phyloP scores from a whole-genome alignment of 2,888 invertebrate species.

The Orchestes rusci region DNA sequence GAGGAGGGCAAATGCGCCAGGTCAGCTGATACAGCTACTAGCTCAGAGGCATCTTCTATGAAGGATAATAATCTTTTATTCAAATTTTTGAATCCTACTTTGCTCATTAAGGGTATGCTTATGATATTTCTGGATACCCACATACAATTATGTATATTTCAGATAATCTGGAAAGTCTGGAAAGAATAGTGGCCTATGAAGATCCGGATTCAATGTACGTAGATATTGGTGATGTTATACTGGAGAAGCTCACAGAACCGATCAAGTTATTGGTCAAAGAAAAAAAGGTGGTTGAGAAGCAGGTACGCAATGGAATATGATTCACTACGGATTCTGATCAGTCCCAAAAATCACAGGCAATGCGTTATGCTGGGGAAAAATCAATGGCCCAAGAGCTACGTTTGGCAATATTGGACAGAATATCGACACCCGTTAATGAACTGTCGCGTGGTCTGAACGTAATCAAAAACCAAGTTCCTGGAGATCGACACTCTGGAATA shows the following conservation, averaged over 20 bases:
- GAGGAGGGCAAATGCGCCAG: conserved; percentile 32
- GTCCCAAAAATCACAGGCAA: conserved; percentile 22
- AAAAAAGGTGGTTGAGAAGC: conserved; percentile 36
- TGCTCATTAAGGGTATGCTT: conserved; percentile 39
- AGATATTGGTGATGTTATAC: conserved; percentile 31
- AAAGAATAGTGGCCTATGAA: conserved; percentile 29
- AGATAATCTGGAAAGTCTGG: conserved; percentile 40
- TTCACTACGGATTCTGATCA: neutral
- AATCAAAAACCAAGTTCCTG: conserved; percentile 36
- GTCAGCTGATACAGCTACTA: conserved; percentile 17
- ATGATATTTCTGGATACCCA: neutral
- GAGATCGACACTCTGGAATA: conserved; percentile 31
- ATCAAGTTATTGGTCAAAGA: conserved; percentile 36
- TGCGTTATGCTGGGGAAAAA: conserved; percentile 37
- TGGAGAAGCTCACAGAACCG: conserved; percentile 36
- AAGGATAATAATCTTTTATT: conserved; percentile 27
- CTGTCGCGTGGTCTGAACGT: conserved; percentile 53
- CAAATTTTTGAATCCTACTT: conserved; percentile 37
- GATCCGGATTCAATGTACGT: conserved; percentile 31
- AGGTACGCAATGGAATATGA: conserved; percentile 19
- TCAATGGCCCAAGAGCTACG: conserved; percentile 39
- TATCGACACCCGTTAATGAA: conserved; percentile 57
- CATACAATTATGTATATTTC: too few relatives aligned
- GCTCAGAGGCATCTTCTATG: conserved; percentile 36
- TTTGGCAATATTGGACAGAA: conserved; percentile 56